A percentile compares a stretch with the other conserved stretches of the same genome.
phyloP scores from a whole-genome alignment of 1,140 invertebrate species.

The Epicauta chinensis region DNA sequence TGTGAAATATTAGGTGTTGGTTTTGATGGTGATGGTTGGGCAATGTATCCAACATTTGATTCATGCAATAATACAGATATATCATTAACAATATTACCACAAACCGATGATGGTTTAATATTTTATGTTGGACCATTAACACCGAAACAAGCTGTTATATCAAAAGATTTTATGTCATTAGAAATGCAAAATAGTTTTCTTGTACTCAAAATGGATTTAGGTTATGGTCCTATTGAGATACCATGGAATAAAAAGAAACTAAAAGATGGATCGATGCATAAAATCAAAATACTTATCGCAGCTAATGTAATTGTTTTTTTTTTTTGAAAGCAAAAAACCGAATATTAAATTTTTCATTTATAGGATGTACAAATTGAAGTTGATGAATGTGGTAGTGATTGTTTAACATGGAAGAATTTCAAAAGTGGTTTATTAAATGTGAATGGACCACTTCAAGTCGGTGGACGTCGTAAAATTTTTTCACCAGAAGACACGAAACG shows the following conservation, averaged over 20 bases:
- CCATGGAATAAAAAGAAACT: conserved; percentile 56
- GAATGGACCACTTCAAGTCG: conserved; percentile 81
- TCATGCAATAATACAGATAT: conserved; percentile 70
- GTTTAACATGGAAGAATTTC: conserved; percentile 63
- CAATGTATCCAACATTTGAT: conserved; percentile 77
- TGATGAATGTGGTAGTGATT: conserved; percentile 67
- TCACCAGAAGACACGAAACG: conserved; percentile 44
- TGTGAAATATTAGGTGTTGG: conserved; percentile 85
- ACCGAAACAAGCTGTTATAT: conserved; percentile 35
- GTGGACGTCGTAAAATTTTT: conserved; percentile 61
- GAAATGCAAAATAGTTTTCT: conserved; percentile 83
- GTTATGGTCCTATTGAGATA: conserved; percentile 61
- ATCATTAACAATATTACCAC: conserved; percentile 70
- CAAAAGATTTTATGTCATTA: conserved; percentile 80
- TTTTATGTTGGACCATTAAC: conserved; percentile 87
- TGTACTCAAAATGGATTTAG: conserved; percentile 82
- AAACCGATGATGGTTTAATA: conserved; percentile 69
- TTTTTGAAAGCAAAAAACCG: no score
- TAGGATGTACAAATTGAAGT: conserved; percentile 67
- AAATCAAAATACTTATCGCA: conserved; percentile 49
- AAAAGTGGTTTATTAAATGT: conserved; percentile 80
- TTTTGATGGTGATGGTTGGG: conserved; percentile 82
- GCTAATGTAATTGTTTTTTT: conserved; percentile 12
- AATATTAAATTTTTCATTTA: conserved; percentile 19
- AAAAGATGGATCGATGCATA: conserved; percentile 71